Percentiles rank a stretch among this genome's conserved stretches.
Evolutionary conservation across 2,797 vertebrate species (phyloP).

Genomic region (Onychomys arenicola): DNA sequence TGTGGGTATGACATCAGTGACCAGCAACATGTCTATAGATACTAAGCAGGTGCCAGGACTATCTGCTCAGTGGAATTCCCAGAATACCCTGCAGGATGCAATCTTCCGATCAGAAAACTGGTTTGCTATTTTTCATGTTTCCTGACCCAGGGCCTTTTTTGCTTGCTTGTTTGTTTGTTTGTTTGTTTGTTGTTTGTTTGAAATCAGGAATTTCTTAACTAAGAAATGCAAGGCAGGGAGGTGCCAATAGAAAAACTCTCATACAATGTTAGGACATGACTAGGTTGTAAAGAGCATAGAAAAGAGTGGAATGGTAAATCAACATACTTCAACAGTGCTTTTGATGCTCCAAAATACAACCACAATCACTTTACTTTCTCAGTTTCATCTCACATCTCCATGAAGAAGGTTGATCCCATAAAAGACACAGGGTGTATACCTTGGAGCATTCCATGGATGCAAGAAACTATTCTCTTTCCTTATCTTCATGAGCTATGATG

Average conservation of each 20-base stretch:
- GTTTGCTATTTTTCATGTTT: constrained; percentile 9
- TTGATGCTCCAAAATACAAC: neutral
- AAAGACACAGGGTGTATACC: neutral
- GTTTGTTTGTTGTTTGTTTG: too few species aligned
- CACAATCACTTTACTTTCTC: neutral
- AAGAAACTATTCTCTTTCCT: neutral
- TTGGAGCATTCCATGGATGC: neutral
- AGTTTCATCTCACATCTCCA: neutral
- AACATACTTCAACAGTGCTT: neutral
- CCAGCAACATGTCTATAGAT: neutral
- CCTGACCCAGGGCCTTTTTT: neutral
- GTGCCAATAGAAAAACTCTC: neutral
- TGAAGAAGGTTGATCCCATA: neutral
- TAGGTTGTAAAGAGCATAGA: neutral
- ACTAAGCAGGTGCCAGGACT: neutral
- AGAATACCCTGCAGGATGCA: neutral
- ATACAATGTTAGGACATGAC: neutral
- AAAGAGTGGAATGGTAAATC: neutral
- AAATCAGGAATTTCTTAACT: neutral
- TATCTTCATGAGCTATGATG: neutral
- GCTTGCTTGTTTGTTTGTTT: too few species aligned
- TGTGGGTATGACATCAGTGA: constrained; percentile 30
- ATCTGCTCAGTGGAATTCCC: neutral
- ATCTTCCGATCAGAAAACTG: neutral
- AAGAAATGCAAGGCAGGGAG: constrained; percentile 10